These are phyloP conservation scores for Brachionus rubens DNA, from an alignment of 1,140 invertebrate genomes.

Conservation along the genomic window DNA sequence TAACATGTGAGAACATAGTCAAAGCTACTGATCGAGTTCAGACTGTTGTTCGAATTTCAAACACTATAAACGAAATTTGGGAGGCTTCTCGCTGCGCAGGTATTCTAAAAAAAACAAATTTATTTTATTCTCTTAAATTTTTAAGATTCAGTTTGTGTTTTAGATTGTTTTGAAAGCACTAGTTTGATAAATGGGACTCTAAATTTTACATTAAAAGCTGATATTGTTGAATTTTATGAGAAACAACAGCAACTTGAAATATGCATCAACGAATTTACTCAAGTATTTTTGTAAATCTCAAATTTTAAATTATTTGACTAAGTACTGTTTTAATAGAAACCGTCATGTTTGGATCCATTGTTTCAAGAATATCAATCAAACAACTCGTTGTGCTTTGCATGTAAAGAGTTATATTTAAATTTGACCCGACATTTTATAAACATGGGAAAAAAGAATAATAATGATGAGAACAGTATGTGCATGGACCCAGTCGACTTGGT, in stretches of 20 bases:
- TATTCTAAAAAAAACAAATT: background rate
- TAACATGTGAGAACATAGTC: constrained; percentile 29
- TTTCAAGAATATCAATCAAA: constrained; percentile 42
- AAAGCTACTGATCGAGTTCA: constrained; percentile 36
- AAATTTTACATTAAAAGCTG: constrained; percentile 1
- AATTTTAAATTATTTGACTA: background rate
- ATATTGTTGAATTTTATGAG: constrained; percentile 25
- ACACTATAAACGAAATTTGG: constrained; percentile 43
- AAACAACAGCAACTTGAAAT: constrained; percentile 34
- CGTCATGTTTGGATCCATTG: constrained; percentile 12
- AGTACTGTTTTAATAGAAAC: background rate
- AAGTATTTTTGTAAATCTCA: background rate
- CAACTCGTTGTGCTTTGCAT: background rate
- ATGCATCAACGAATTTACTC: constrained; percentile 23
- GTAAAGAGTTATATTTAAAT: constrained; percentile 27
- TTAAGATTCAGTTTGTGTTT: background rate
- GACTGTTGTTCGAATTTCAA: constrained; percentile 31
- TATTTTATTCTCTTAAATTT: background rate
- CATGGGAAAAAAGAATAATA: background rate
- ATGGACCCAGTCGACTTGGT: constrained; percentile 42
- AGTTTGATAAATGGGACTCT: constrained; percentile 39
- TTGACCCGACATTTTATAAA: constrained; percentile 8
- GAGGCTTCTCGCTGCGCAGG: constrained; percentile 6
- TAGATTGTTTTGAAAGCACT: constrained; percentile 35
- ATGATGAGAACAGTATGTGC: constrained; percentile 38